phyloP scores from a whole-genome alignment of 1,140 invertebrate species.

The Saxidomus purpurata region DNA sequence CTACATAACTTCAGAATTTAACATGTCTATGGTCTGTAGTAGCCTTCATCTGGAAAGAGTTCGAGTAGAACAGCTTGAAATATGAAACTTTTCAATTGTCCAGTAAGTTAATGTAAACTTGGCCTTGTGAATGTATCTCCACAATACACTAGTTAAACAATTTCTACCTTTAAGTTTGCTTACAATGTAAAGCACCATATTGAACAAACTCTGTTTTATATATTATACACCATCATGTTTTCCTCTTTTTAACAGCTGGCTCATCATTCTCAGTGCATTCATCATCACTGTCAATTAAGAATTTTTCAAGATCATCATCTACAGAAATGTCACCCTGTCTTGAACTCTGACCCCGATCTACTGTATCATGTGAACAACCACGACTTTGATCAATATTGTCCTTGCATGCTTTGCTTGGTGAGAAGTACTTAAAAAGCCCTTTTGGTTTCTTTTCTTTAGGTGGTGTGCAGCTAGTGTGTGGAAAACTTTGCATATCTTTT shows the following conservation, averaged over 20 bases:
- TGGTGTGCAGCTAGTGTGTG: background rate
- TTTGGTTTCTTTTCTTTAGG: background rate
- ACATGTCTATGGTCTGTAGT: too few species aligned
- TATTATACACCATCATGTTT: background rate
- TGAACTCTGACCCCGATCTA: background rate
- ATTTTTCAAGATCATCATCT: constrained; percentile 62
- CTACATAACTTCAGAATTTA: too few species aligned
- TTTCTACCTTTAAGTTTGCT: too few species aligned
- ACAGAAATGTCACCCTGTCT: background rate
- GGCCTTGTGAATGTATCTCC: too few species aligned
- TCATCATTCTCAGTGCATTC: constrained; percentile 53
- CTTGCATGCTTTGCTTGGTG: background rate
- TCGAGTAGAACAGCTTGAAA: too few species aligned
- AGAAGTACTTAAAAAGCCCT: constrained; percentile 59
- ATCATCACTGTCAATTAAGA: constrained; percentile 45
- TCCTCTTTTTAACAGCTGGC: constrained; percentile 31
- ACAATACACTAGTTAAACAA: too few species aligned
- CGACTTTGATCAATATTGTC: background rate
- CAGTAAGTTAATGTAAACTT: too few species aligned
- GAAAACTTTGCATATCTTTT: background rate
- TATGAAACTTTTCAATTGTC: too few species aligned
- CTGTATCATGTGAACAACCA: background rate
- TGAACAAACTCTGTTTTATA: too few species aligned
- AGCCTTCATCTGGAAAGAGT: too few species aligned
- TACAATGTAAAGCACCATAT: too few species aligned